Conservation (phyloP, 2,113 vertebrate species). For the Pelobates fuscus region DNA sequence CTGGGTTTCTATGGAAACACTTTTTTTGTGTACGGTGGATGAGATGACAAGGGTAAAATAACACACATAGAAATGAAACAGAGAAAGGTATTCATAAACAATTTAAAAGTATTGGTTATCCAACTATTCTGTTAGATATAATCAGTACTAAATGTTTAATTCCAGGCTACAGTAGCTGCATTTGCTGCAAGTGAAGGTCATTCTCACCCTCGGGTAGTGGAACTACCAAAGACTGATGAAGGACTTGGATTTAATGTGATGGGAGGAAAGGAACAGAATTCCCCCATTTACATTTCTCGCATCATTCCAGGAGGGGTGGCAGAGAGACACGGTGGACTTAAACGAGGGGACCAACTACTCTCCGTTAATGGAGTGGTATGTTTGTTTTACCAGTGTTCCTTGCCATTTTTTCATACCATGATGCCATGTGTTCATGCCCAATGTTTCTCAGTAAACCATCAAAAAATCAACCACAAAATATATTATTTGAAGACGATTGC, state of each 20-base stretch:
- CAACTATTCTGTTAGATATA: no score
- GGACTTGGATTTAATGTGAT: constrained; percentile 99
- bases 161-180: constrained; percentile 95
- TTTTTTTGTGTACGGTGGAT: no score
- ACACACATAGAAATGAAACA: no score
- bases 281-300: constrained; percentile 98
- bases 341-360: constrained; percentile 96
- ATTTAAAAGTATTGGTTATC: no score
- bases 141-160: constrained; percentile 45
- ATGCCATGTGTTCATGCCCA: no score
- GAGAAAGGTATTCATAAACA: no score
- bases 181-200: constrained; percentile 98
- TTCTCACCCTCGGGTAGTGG: constrained; percentile 94
- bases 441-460: no score
- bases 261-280: constrained; percentile 98
- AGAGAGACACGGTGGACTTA: constrained; percentile 93
- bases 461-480: no score
- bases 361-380: constrained; percentile 98
- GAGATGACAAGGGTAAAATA: no score
- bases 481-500: no score
- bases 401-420: background rate
- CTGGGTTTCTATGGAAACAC: no score
- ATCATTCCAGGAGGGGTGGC: constrained; percentile 98
- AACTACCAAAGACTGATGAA: constrained; percentile 97
- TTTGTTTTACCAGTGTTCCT: constrained; percentile 40